Evolutionary conservation across 2,888 invertebrate genomes (phyloP).

Genomic region (Luffia ferchaultella): DNA sequence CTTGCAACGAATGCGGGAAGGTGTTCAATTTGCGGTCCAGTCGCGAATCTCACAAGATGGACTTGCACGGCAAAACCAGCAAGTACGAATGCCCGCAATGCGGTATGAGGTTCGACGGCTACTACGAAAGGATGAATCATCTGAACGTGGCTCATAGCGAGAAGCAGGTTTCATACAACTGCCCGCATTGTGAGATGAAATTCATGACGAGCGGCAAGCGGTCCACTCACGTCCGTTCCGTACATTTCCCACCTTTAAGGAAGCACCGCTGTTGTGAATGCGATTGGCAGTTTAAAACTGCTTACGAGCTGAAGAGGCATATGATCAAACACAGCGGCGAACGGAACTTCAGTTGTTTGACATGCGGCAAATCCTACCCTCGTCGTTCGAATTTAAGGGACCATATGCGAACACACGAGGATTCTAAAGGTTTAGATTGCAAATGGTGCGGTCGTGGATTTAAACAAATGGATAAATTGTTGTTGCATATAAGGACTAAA

Average conservation of each 20-base stretch:
- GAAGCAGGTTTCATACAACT: slow-evolving; percentile 39
- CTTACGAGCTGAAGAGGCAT: slow-evolving; percentile 46
- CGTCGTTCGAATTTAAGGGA: slow-evolving; percentile 34
- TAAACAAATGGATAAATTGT: slow-evolving; percentile 27
- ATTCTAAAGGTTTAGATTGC: slow-evolving; percentile 24
- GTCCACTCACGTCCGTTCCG: slow-evolving; percentile 35
- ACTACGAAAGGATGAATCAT: slow-evolving; percentile 48
- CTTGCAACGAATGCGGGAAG: slow-evolving; percentile 30
- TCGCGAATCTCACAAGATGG: slow-evolving; percentile 25
- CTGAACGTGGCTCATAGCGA: slow-evolving; percentile 44
- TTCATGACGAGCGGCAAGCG: slow-evolving; percentile 50
- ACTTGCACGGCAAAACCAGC: slow-evolving; percentile 40
- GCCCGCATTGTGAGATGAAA: slow-evolving; percentile 37
- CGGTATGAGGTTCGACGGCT: slow-evolving; percentile 39
- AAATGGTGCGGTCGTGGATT: slow-evolving; percentile 33
- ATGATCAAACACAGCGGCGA: slow-evolving; percentile 45
- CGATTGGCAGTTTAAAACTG: slow-evolving; percentile 45
- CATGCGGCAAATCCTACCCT: slow-evolving; percentile 42
- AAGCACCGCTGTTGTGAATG: slow-evolving; percentile 37
- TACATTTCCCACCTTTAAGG: slow-evolving; percentile 39
- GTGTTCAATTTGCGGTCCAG: background rate
- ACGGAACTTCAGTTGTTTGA: slow-evolving; percentile 34
- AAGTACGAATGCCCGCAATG: slow-evolving; percentile 53
- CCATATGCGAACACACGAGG: slow-evolving; percentile 41
- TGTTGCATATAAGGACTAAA: slow-evolving; percentile 27